Conservation (phyloP, 2,113 vertebrate species). For the Grammatotria lemairii region DNA sequence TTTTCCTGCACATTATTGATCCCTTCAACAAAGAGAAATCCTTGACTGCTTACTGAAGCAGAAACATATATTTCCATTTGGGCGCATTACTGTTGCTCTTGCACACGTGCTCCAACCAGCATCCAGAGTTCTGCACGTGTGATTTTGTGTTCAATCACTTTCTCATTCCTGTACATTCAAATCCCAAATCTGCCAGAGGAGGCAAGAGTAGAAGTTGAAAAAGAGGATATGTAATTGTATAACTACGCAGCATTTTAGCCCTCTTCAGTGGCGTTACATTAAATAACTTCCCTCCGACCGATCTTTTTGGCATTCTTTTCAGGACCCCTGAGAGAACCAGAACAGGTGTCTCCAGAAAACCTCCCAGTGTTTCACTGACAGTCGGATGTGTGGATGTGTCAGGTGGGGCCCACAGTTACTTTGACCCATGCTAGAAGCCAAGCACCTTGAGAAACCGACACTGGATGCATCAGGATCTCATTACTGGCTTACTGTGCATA, state of each 20-base stretch:
- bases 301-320: background rate
- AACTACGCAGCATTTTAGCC: slow-evolving; percentile 19
- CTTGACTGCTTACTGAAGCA: background rate
- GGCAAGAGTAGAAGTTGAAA: background rate
- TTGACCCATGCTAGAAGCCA: background rate
- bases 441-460: background rate
- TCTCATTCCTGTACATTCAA: background rate
- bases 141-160: background rate
- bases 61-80: background rate
- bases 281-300: slow-evolving; percentile 10
- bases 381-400: slow-evolving; percentile 27
- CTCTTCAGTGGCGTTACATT: slow-evolving; percentile 28
- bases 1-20: background rate
- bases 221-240: slow-evolving; percentile 19
- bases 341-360: slow-evolving; percentile 46
- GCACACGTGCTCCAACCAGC: background rate
- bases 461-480: slow-evolving; percentile 47
- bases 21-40: background rate
- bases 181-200: slow-evolving; percentile 22
- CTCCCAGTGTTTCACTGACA: slow-evolving; percentile 17
- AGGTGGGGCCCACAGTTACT: slow-evolving; percentile 2
- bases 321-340: background rate
- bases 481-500: slow-evolving; percentile 32
- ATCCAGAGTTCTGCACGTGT: background rate
- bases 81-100: background rate